These are phyloP conservation scores for Coenonympha arcania DNA, from an alignment of 2,888 invertebrate genomes.

Conservation along the genomic window DNA sequence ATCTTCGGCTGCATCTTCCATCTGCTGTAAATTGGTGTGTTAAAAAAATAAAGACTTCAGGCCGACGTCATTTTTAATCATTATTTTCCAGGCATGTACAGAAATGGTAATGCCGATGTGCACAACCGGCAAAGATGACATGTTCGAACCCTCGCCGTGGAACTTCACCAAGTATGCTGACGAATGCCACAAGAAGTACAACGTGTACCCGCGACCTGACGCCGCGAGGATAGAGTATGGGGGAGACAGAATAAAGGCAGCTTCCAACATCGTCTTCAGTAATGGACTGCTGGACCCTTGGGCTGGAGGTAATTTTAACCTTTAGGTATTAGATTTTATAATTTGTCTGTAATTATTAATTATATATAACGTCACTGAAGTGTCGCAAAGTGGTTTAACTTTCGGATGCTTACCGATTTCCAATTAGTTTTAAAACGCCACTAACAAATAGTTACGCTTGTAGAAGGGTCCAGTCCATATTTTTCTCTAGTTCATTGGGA, in stretches of 20 bases:
- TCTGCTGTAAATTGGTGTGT: too few relatives aligned
- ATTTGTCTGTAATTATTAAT: too few relatives aligned
- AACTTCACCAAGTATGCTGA: constrained; percentile 78
- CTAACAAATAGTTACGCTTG: too few relatives aligned
- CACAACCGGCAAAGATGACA: constrained; percentile 81
- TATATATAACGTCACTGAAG: too few relatives aligned
- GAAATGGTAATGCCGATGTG: constrained; percentile 99
- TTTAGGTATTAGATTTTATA: too few relatives aligned
- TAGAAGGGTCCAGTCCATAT: too few relatives aligned
- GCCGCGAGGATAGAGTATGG: constrained; percentile 86
- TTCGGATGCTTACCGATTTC: too few relatives aligned
- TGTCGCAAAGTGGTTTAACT: too few relatives aligned
- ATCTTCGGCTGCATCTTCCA: too few relatives aligned
- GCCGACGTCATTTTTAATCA: not conserved
- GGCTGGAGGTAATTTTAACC: constrained; percentile 79
- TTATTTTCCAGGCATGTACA: constrained; percentile 84
- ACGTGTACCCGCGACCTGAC: constrained; percentile 78
- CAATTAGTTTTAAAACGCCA: too few relatives aligned
- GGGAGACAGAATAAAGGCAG: constrained; percentile 79
- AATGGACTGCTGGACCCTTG: constrained; percentile 92
- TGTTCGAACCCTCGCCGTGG: constrained; percentile 88
- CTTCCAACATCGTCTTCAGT: constrained; percentile 84
- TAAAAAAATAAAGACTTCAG: too few relatives aligned
- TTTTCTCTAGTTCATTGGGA: too few relatives aligned
- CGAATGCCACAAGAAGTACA: constrained; percentile 80